Evolutionary conservation across 2,113 vertebrate species (phyloP), one percentile per base, ranked within the genome.

Genomic region (Spheniscus mendiculus): DNA sequence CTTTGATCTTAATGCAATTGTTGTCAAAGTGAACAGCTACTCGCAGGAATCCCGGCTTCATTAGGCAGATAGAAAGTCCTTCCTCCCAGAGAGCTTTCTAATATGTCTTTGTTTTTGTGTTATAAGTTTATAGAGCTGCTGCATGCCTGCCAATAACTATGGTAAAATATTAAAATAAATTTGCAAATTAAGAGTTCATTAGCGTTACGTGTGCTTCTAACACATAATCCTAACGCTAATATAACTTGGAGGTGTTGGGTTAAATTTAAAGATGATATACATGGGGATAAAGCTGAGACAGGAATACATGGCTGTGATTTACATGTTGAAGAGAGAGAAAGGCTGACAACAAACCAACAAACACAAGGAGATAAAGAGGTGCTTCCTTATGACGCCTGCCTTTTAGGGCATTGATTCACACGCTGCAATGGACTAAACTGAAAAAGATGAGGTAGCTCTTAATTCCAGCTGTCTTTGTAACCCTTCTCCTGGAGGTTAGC

Each of bases 1-100:
- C 92, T 97, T 97, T 97, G 95, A 95, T 97, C 78, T 87, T 84
- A 97, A 94, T 44, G 49, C 61, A 94, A 94, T 89, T 97, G 89
- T 96, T 96, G 93, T 96, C 92, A 96, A 95, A 93, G 44, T 49
- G 77, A 95, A 92, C 84, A 91, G 84, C 91, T 91, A 82, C 58
- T 94, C 44, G 1, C 50, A 91, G 59, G 63, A 88, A 83, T 90
- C 78, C 89, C 7, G 3, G 50, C 58, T 96, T 98, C 89, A 94
- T 97, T 97, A 96, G n/a, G 34, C 93, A 92, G 72, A 94, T 9
- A 74, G 72, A 93, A 96, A 95, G 49, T 74, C 63, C 85, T 94
- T 95, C 23, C 30, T 85, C 34, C 19, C 36, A 53, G 66, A 93
- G 8, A 80, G 49, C 22, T 87, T 91, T 93, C 67, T 88, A 73